Base-by-base conservation (phyloP, 2,797 vertebrate species). In the Epinephelus malabaricus region DNA sequence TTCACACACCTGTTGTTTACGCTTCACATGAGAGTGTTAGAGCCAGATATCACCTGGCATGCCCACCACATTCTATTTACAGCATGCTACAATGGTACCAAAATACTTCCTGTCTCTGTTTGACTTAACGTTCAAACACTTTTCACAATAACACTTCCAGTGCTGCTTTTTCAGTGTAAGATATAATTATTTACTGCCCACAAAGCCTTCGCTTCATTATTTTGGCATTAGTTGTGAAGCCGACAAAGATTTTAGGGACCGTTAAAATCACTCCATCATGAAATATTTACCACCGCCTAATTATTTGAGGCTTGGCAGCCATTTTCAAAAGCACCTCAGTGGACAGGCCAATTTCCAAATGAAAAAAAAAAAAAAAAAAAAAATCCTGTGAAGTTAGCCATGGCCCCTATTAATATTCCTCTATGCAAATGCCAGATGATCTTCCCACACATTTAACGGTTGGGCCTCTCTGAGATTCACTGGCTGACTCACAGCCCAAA, bases 271-370 rank as follows among this genome's bases (percentile, higher is more conserved):
- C 73, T 79, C 47, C 69, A 82, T 93, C 75, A 83, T 89, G 56
- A 89, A 94, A 93, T 90, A 92, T 94, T 93, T 93, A 94, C 75
- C 81, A 76, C 67, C 11, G n/a, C 74, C 82, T 87, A 92, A 94
- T 94, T 92, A 92, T 92, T 90, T 88, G 69, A 90, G 65, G 78
- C 80, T 92, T 92, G 91, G 89, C 88, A 90, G 86, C 47, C 69
- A 80, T 88, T 92, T 90, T 87, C 73, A 85, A 87, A 91, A 86
- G 80, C 87, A 93, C 79, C 90, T 91, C 81, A 78, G 85, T 69
- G 54, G 71, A 90, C 9, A 12, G 88, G 86, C 87, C 89, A 87
- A 84, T 87, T 91, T 87, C 62, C 60, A 85, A 91, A 93, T 87
- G 68, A n/a, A n/a, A n/a, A 21, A 21, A 87, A 87, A 79, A 84